Base-by-base conservation (phyloP, 2,888 invertebrate genomes). In the Hypolimnas misippus region DNA sequence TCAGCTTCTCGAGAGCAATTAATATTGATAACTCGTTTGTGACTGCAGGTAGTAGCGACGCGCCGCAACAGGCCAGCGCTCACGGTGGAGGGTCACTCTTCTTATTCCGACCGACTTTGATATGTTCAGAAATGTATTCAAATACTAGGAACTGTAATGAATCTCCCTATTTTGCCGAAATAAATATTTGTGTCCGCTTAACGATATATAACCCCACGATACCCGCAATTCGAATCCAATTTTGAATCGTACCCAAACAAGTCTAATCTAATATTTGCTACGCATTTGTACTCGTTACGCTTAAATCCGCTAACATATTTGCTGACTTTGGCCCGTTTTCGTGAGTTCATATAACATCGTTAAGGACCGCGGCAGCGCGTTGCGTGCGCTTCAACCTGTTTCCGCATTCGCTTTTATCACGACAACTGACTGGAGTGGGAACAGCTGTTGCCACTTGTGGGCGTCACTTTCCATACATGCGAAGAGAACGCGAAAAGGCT, bases 371-470 rank as follows among this genome's bases (percentile, higher is more conserved):
- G 35, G 12, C n/a, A 5, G 3, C 46, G 1, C 14, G 46, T 21
- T 21, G 46, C 46, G 21, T 21, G 46, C 46, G 42, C n/a, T 16
- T n/a, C n/a, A 19, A 4, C 21, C 46, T 46, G 21, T 21, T 21
- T 46, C 46, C 21, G n/a, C 12, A 12, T 29, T 49, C 49, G 25
- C 44, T 31, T 42, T 58, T 21, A 31, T 19, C 31, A 52, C 42
- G 58, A 58, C 44, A 44, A 44, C 19, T 44, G 12, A 44, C 57
- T 25, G 19, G 17, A 49, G 40, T 51, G 29, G 31, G 40, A 57
- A 57, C 40, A 25, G 49, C 49, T 25, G 25, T 6, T 29, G 40
- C 16, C 42, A 44, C 40, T 58, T 51, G 29, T 19, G 31, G 21
- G 3, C 50, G 33, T 52, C 42, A 49, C 21, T 29, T 49, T n/a